These are phyloP conservation scores for Lasioglossum zephyrum DNA, from an alignment of 2,888 invertebrate species.

Conservation along the genomic window DNA sequence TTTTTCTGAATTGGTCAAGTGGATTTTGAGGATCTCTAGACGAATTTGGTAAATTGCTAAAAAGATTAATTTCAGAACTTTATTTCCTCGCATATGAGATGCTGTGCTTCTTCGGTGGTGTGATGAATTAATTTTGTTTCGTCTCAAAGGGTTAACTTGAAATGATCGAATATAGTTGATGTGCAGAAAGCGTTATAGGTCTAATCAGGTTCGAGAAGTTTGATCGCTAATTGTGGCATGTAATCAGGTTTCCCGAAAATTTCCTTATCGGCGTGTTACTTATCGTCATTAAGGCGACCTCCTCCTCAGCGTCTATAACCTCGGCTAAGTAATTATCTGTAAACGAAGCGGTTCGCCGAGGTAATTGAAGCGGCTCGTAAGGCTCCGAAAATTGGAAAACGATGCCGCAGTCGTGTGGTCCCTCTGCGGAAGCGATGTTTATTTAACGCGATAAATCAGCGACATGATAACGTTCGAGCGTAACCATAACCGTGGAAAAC, in stretches of 20 bases:
- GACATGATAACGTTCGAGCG: not conserved
- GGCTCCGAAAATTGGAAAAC: constrained; percentile 1
- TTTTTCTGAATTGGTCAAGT: too few species aligned
- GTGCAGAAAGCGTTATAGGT: too few species aligned
- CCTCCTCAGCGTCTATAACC: too few species aligned
- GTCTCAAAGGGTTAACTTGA: too few species aligned
- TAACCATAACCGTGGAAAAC: not conserved
- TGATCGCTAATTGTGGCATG: not conserved
- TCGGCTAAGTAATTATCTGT: constrained; percentile 6
- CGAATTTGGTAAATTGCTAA: too few species aligned
- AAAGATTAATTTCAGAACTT: too few species aligned
- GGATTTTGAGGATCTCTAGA: too few species aligned
- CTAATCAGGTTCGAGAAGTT: not conserved
- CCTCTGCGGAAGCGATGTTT: not conserved
- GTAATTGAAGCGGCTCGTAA: not conserved
- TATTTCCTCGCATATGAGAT: too few species aligned
- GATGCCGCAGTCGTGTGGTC: not conserved
- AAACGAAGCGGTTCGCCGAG: constrained; percentile 11
- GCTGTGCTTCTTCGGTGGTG: too few species aligned
- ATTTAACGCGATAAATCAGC: not conserved
- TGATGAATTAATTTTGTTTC: too few species aligned
- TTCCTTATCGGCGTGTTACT: constrained; percentile 10
- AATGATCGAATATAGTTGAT: too few species aligned
- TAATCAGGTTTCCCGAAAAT: constrained; percentile 17
- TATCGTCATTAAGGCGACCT: constrained; percentile 17